Evolutionary conservation across 2,113 vertebrate genomes (phyloP).

Genomic region (Podilymbus podiceps): DNA sequence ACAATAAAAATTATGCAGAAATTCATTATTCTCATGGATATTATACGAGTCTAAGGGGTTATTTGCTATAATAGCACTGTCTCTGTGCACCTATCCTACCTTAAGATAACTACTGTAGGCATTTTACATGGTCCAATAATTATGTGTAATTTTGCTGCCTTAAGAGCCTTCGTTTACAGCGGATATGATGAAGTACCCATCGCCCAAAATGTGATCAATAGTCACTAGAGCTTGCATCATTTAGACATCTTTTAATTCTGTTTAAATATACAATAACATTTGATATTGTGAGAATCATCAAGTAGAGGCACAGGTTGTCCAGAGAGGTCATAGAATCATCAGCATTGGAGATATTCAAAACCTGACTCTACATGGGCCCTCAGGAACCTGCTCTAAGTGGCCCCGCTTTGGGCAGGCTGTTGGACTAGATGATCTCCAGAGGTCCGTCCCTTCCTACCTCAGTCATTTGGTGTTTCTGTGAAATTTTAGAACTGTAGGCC

Average conservation of each 20-base stretch:
- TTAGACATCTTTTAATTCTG: not conserved
- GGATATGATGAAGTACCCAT: not conserved
- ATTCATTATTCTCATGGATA: not conserved
- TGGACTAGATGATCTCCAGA: not conserved
- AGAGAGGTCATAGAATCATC: not conserved
- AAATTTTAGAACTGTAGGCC: not conserved
- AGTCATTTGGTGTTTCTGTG: not conserved
- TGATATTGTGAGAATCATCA: not conserved
- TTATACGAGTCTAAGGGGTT: not conserved
- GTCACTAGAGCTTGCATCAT: not conserved
- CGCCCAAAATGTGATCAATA: not conserved
- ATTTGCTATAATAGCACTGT: not conserved
- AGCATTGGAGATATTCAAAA: not conserved
- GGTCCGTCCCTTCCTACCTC: not conserved
- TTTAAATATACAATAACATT: not conserved
- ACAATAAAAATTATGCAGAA: not conserved
- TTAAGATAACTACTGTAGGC: not conserved
- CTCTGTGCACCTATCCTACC: not conserved
- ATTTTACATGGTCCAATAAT: not conserved
- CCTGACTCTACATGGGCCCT: not conserved
- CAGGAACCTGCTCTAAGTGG: not conserved
- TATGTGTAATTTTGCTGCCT: not conserved
- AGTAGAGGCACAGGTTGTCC: not conserved
- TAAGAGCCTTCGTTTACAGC: not conserved
- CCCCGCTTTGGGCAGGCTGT: not conserved